Percentiles rank a stretch among this genome's conserved stretches.
Conservation (phyloP, 2,888 invertebrate genomes). For the Diabrotica balteata region DNA sequence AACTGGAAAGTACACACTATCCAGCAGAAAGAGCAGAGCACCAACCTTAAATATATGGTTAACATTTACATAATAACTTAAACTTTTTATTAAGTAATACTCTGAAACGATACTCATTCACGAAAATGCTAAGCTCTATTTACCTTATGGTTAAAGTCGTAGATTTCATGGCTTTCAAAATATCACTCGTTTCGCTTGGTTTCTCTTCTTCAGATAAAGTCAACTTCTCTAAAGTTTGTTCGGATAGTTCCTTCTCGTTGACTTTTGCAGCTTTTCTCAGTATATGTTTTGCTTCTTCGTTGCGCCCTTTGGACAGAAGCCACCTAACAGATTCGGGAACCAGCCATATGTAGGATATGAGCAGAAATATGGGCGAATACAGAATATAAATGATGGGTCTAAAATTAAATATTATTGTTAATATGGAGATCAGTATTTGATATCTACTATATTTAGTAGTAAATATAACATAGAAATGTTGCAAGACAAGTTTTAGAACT, state of each 20-base stretch:
- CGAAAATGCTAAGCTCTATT: no score
- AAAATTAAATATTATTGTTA: background rate
- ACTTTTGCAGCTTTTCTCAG: constrained; percentile 69
- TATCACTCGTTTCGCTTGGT: constrained; percentile 35
- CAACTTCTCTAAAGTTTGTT: constrained; percentile 52
- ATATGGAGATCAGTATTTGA: no score
- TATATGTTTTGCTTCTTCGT: constrained; percentile 65
- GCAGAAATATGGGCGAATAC: constrained; percentile 72
- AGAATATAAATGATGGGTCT: constrained; percentile 59
- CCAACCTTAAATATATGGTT: constrained; percentile 53
- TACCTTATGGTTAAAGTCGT: constrained; percentile 51
- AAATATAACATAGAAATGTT: no score
- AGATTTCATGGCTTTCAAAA: constrained; percentile 60
- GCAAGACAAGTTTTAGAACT: background rate
- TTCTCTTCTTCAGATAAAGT: constrained; percentile 2
- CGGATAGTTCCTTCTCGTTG: constrained; percentile 61
- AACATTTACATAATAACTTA: no score
- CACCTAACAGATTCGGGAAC: constrained; percentile 79
- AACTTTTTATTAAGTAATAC: no score
- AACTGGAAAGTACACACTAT: constrained; percentile 80
- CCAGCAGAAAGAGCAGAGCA: constrained; percentile 81
- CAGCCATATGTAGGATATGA: constrained; percentile 72
- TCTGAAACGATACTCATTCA: no score
- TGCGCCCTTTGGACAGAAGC: constrained; percentile 70
- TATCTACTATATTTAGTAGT: no score